phyloP scores from a whole-genome alignment of 2,888 invertebrate genomes.

The Cryptus viduatorius region DNA sequence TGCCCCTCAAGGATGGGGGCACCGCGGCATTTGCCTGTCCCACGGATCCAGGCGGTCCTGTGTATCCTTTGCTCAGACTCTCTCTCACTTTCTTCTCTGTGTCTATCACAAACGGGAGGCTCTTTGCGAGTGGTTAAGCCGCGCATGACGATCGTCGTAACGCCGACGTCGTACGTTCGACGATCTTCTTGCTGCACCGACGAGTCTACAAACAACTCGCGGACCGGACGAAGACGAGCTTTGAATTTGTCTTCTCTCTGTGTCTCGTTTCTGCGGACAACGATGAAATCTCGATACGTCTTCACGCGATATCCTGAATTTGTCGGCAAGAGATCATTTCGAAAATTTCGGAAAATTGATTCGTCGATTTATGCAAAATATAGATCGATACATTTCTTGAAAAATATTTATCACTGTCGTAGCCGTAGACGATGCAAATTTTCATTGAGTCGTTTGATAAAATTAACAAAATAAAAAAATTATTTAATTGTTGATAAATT shows the following conservation, averaged over 20 bases:
- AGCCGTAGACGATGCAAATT: too few relatives aligned
- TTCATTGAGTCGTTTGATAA: too few relatives aligned
- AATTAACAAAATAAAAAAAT: too few relatives aligned
- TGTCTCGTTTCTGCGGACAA: slow-evolving; percentile 2
- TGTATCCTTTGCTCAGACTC: slow-evolving; percentile 14
- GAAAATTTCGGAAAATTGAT: not conserved
- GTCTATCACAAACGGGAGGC: slow-evolving; percentile 39
- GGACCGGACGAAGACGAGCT: not conserved
- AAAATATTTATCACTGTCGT: too few relatives aligned
- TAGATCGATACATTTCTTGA: too few relatives aligned
- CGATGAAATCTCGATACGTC: not conserved
- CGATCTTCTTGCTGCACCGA: slow-evolving; percentile 28
- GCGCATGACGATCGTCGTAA: slow-evolving; percentile 23
- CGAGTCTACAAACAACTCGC: slow-evolving; percentile 38
- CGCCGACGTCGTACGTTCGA: slow-evolving; percentile 31
- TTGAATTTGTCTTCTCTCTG: not conserved
- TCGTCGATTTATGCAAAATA: not conserved
- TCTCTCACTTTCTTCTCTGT: slow-evolving; percentile 53
- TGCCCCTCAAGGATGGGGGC: slow-evolving; percentile 36
- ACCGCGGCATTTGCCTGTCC: slow-evolving; percentile 21
- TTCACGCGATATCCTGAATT: not conserved
- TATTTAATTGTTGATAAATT: too few relatives aligned
- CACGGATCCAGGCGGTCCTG: not conserved
- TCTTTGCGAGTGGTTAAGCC: slow-evolving; percentile 49
- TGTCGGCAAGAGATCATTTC: not conserved